Conservation (phyloP, 2,888 invertebrate species). For the Creontiades dilutus region DNA sequence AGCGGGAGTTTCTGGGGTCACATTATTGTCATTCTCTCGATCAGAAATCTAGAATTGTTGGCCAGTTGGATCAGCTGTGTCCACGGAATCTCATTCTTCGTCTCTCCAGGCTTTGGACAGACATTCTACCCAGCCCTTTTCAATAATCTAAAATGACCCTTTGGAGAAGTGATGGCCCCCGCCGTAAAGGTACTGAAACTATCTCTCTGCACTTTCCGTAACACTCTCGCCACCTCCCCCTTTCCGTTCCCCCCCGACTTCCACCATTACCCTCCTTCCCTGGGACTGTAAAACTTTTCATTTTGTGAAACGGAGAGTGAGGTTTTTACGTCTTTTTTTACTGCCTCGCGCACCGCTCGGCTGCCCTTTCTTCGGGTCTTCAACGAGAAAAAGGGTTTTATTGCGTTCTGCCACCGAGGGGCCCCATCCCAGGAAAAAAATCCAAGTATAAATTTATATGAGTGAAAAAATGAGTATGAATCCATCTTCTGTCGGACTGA, state of each 20-base stretch:
- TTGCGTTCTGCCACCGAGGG: background rate
- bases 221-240: background rate
- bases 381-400: slow-evolving; percentile 9
- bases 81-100: background rate
- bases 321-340: slow-evolving; percentile 40
- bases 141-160: slow-evolving; percentile 40
- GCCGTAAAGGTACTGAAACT: slow-evolving; percentile 15
- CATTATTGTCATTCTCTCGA: too few species aligned
- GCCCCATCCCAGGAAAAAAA: background rate
- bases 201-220: slow-evolving; percentile 7
- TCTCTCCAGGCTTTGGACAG: background rate
- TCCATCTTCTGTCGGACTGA: background rate
- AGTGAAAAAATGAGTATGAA: background rate
- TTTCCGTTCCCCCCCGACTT: background rate
- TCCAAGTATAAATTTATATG: slow-evolving; percentile 12
- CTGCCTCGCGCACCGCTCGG: background rate
- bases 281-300: slow-evolving; percentile 23
- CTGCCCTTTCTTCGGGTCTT: background rate
- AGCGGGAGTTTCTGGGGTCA: too few species aligned
- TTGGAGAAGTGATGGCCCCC: background rate
- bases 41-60: too few species aligned
- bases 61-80: too few species aligned
- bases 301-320: slow-evolving; percentile 35
- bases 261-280: background rate
- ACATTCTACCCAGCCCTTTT: background rate